Evolutionary conservation across 2,888 invertebrate genomes (phyloP).

Genomic region (Leptopterna dolabrata): DNA sequence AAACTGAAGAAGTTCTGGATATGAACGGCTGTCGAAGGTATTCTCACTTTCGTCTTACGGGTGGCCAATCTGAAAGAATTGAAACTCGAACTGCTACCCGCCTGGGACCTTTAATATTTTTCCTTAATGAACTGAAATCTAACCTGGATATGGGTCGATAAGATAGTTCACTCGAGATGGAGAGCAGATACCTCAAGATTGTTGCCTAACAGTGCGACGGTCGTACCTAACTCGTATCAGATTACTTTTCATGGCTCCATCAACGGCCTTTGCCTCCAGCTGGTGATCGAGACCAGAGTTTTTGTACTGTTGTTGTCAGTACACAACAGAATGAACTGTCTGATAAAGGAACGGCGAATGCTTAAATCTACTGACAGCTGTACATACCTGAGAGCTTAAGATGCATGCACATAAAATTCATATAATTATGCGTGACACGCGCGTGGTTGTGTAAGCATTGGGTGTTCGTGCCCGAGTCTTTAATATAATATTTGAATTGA

Average conservation of each 20-base stretch:
- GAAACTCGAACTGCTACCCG: neutral
- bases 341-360: too few relatives aligned
- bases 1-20: too few relatives aligned
- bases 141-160: slow-evolving; percentile 1
- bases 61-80: neutral
- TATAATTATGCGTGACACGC: too few relatives aligned
- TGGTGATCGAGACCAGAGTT: slow-evolving; percentile 33
- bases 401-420: too few relatives aligned
- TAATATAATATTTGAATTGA: too few relatives aligned
- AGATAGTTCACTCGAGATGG: neutral
- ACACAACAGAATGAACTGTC: neutral
- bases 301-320: neutral
- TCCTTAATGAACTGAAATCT: slow-evolving; percentile 24
- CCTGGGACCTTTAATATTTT: neutral
- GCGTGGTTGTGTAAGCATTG: too few relatives aligned
- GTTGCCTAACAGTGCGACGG: neutral
- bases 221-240: neutral
- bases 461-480: too few relatives aligned
- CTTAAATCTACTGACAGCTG: too few relatives aligned
- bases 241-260: neutral
- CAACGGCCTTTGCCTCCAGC: neutral
- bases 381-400: too few relatives aligned
- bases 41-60: neutral
- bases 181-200: neutral
- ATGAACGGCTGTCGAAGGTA: too few relatives aligned